Evolutionary conservation across 2,797 vertebrate genomes (phyloP).

Genomic region (Alosa sapidissima): DNA sequence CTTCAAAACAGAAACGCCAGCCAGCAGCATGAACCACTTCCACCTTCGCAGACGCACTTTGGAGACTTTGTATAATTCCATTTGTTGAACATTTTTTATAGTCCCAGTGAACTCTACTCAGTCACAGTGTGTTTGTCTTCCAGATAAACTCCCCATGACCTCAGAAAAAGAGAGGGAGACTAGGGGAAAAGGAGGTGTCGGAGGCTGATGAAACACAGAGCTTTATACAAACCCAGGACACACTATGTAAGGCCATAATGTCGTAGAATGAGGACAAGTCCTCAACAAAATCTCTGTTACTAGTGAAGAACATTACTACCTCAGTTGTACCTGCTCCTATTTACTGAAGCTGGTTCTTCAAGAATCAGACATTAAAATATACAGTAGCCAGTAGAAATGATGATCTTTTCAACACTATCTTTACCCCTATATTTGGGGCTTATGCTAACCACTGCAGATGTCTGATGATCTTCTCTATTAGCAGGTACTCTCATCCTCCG

Average conservation of each 20-base stretch:
- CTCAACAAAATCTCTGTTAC: background rate
- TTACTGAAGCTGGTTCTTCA: no score
- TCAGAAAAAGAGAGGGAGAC: background rate
- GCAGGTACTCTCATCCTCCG: background rate
- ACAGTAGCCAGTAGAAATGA: no score
- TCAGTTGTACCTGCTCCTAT: background rate
- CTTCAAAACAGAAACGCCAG: constrained; percentile 62
- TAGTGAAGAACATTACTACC: background rate
- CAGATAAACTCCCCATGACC: background rate
- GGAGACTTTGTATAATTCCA: background rate
- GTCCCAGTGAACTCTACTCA: background rate
- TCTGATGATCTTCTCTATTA: no score
- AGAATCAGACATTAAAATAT: no score
- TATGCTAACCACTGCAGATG: no score
- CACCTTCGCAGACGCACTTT: background rate
- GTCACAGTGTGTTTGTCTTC: background rate
- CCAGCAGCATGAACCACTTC: background rate
- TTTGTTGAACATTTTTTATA: background rate
- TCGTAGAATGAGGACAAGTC: background rate
- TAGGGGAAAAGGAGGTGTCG: background rate
- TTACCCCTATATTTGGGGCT: no score
- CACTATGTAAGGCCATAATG: background rate
- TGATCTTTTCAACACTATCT: no score
- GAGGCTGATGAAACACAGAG: constrained; percentile 2
- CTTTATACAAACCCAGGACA: background rate